Conservation (phyloP, 2,888 invertebrate species). For the Diplolepis rosae region DNA sequence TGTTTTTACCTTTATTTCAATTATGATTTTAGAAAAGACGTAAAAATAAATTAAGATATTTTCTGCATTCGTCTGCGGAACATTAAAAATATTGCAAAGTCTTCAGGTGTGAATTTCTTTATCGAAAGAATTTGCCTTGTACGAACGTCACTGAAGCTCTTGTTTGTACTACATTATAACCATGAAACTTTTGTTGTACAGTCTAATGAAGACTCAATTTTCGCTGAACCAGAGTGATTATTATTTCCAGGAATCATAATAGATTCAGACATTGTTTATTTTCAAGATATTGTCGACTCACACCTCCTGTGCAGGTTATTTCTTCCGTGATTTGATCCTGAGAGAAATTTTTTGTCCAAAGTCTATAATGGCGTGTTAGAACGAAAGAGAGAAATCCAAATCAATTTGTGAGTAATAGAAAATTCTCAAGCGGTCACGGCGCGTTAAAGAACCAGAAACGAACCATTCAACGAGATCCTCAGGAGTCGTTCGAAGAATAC, state of each 20-base stretch:
- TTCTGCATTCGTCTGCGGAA: too few species aligned
- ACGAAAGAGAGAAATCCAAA: slow-evolving; percentile 38
- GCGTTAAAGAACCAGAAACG: slow-evolving; percentile 44
- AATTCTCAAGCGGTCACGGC: slow-evolving; percentile 44
- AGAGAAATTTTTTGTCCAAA: slow-evolving; percentile 8
- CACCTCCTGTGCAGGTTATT: slow-evolving; percentile 9
- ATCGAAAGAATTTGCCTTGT: too few species aligned
- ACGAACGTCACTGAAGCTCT: too few species aligned
- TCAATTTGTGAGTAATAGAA: slow-evolving; percentile 48
- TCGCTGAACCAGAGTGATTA: neutral
- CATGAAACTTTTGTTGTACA: neutral
- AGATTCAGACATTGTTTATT: neutral
- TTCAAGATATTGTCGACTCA: slow-evolving; percentile 1
- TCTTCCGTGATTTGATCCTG: neutral
- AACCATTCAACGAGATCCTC: slow-evolving; percentile 37
- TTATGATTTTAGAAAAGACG: too few species aligned
- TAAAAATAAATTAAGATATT: too few species aligned
- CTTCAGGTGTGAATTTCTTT: too few species aligned
- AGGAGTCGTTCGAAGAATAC: slow-evolving; percentile 41
- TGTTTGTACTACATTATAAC: too few species aligned
- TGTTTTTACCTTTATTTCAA: neutral
- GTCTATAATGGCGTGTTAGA: slow-evolving; percentile 1
- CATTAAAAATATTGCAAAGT: too few species aligned
- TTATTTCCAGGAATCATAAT: neutral
- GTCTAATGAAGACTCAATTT: neutral